Evolutionary conservation across 2,113 vertebrate genomes (phyloP).

Genomic region (Leptobrachium ailaonicum): DNA sequence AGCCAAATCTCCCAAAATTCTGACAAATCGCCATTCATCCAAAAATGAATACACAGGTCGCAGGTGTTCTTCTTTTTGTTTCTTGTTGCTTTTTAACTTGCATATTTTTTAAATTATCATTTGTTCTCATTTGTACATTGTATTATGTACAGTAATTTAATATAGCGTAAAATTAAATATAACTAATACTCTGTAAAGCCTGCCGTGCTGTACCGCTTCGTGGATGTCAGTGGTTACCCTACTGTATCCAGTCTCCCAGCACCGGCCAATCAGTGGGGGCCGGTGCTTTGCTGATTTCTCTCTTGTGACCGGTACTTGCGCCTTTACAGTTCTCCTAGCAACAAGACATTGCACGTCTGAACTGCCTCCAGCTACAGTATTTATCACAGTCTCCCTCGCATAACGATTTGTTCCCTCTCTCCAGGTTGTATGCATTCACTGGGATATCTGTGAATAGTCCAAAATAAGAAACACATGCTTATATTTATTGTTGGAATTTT

Average conservation of each 20-base stretch:
- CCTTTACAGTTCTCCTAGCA: constrained; percentile 24
- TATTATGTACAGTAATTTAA: too few species aligned
- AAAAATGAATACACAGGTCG: too few species aligned
- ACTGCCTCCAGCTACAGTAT: neutral
- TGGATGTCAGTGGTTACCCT: too few species aligned
- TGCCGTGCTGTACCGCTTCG: too few species aligned
- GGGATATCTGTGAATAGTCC: constrained; percentile 6
- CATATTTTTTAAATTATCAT: too few species aligned
- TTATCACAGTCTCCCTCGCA: constrained; percentile 7
- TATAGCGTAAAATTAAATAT: too few species aligned
- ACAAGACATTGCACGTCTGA: neutral
- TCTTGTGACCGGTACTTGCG: constrained; percentile 8
- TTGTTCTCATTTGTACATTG: too few species aligned
- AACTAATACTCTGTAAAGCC: too few species aligned
- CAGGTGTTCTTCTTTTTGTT: too few species aligned
- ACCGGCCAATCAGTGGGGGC: constrained; percentile 37
- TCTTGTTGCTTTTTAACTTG: too few species aligned
- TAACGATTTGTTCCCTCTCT: constrained; percentile 21
- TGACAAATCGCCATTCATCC: too few species aligned
- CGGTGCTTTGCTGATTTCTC: constrained; percentile 14
- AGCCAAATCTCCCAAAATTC: too few species aligned
- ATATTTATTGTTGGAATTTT: neutral
- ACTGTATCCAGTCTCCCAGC: neutral
- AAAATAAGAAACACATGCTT: neutral
- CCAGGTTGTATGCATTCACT: neutral